Evolutionary conservation across 2,113 vertebrate genomes (phyloP), one percentile per base, ranked within the genome.

Genomic region (Ascaphus truei): DNA sequence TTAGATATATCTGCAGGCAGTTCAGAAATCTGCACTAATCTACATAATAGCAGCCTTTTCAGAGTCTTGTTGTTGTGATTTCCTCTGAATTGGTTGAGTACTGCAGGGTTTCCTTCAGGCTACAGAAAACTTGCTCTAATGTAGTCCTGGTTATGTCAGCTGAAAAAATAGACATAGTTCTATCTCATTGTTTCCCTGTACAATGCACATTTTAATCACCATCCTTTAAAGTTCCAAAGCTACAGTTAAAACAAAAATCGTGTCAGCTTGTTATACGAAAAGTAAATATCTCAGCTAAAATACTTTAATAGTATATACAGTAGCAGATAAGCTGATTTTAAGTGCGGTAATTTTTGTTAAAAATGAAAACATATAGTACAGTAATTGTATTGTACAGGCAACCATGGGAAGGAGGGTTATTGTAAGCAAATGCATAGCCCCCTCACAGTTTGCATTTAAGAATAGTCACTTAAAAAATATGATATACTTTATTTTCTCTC

Each of bases 201-300:
- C 67, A 71, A 52, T 61, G 67, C 45, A 71, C 67, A 71, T 61
- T 71, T 71, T 61, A 71, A 71, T 71, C 56, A 71, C 25, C 56
- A 59, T 69, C 33, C 23, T 36, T 30, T 51, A 27, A 61, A 51
- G 33, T 13, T 9, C 45, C 15, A 71, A 71, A 31, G 57, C 31
- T 52, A 39, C 16, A 33, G 29, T 61, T 52, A 26, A n/a, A 61
- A 47, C n/a, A 31, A 51, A 15, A 37, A 31, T 41, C 56, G 43
- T 23, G 10, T n/a, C 11, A 5, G 8, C 33, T 58, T 36, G 15
- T 61, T 52, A 27, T 12, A 48, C 39, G 39, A 36, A 36, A 58
- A 59, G 47, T 50, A 68, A 37, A 50, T n/a, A n/a, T 68, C 56
- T 71, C 25, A 61, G 61, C 26, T 51, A 31, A 52, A 60, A 57